These are phyloP conservation scores for Drosophila barbarae DNA, from an alignment of 2,888 invertebrate species.

Conservation along the genomic window DNA sequence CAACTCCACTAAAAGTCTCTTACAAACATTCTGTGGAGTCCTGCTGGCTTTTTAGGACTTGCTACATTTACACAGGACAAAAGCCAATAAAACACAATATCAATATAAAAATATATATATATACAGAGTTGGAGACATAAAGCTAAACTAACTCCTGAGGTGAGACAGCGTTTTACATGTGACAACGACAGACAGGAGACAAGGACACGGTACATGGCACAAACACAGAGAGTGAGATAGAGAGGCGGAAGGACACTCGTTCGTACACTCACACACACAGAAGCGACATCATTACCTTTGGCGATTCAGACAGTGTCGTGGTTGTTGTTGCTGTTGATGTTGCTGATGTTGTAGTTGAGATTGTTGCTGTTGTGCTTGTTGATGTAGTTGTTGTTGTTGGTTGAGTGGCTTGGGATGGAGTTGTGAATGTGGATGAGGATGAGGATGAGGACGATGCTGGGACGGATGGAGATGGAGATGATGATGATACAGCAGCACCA, in stretches of 20 bases:
- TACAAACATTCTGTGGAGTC: conserved; percentile 26
- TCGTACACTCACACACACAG: conserved; percentile 34
- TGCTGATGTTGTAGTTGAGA: conserved; percentile 37
- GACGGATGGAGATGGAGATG: conserved; percentile 11
- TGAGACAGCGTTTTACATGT: conserved; percentile 34
- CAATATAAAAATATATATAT: conserved; percentile 21
- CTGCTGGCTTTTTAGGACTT: conserved; percentile 13
- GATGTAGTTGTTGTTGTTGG: conserved; percentile 31
- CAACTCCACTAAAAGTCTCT: conserved; percentile 22
- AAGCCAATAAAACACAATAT: conserved; percentile 39
- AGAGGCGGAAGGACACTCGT: conserved; percentile 24
- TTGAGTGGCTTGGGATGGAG: conserved; percentile 31
- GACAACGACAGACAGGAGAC: conserved; percentile 34
- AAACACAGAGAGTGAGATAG: conserved; percentile 19
- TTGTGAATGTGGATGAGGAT: conserved; percentile 34
- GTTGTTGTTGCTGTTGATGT: conserved; percentile 60
- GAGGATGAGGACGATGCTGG: conserved; percentile 10
- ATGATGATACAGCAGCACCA: conserved; percentile 15
- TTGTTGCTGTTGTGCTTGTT: conserved; percentile 47
- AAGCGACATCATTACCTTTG: conserved; percentile 73
- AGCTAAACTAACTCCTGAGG: conserved; percentile 33
- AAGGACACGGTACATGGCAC: conserved; percentile 18
- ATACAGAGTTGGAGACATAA: conserved; percentile 26
- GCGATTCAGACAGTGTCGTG: conserved; percentile 68
- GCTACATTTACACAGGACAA: conserved; percentile 38